These are phyloP conservation scores for Echinarachnius parma DNA, from an alignment of 53 echinoderm and acorn worm genomes.

Conservation along the genomic window DNA sequence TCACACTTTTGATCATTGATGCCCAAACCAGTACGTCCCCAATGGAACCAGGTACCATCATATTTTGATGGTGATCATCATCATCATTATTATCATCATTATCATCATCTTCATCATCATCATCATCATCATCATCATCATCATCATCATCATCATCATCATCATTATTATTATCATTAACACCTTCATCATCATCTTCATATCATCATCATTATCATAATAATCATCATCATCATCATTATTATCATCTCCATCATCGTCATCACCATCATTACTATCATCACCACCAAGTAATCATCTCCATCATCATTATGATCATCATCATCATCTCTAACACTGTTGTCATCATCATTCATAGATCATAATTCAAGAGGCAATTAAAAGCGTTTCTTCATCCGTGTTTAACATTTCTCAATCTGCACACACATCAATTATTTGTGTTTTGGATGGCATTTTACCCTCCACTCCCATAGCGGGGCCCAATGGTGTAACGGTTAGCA, in stretches of 20 bases:
- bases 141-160: conserved; percentile 10
- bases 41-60: no score
- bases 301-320: background rate
- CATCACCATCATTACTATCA: background rate
- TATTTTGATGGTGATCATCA: background rate
- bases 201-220: background rate
- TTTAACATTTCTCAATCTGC: no score
- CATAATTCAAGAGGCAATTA: no score
- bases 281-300: background rate
- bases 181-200: background rate
- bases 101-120: background rate
- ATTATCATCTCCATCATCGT: background rate
- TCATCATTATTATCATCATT: conserved; percentile 5
- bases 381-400: no score
- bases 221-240: background rate
- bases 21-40: no score
- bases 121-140: background rate
- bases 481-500: no score
- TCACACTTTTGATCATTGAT: no score
- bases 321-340: no score
- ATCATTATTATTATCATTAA: background rate
- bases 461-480: no score
- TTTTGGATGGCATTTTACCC: no score
- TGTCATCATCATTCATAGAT: no score
- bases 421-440: no score